Base-by-base conservation (phyloP, 1,140 invertebrate genomes). In the Bombus breviceps region DNA sequence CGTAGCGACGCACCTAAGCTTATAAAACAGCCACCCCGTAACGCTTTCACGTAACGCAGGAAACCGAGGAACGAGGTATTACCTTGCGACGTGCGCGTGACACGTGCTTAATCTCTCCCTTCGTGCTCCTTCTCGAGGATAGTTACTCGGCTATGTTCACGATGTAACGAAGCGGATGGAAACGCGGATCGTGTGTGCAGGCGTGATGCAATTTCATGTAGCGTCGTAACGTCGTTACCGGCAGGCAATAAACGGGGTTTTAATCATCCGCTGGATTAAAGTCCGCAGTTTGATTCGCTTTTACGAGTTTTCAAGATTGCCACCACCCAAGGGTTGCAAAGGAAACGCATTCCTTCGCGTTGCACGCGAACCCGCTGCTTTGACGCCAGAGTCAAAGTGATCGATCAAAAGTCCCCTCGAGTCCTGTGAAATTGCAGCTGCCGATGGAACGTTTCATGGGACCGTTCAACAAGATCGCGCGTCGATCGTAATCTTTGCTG, bases 241-340 rank as follows among this genome's bases (percentile, higher is more conserved):
- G 47, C 76, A 89, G 81, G 91, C 87, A 89, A 80, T 92, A 92
- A 93, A 93, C n/a, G 84, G 88, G 90, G 89, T 88, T 93, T 93
- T 93, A 93, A 93, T 93, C 92, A 93, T 90, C 89, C 59, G 88
- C 83, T 78, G 93, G 93, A 94, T 94, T 93, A 94, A 90, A 88
- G 90, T 5, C 64, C 22, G 91, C 92, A 92, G 92, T 95, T 94
- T 95, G 94, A 95, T 95, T 95, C 95, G 92, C 91, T 91, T 95
- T 95, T 95, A 95, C 94, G 94, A 94, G 92, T 93, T 94, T 94
- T 93, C 92, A 92, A 95, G 93, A 94, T 94, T 89, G 91, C 91
- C 88, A 84, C 81, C 83, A 62, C 34, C 39, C 72, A 77, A 53
- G 43, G 78, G 74, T 25, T 34, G 64, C 41, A 8, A 69, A 10